Evolutionary conservation across 2,797 vertebrate species (phyloP).

Genomic region (Mionectes olivaceus): DNA sequence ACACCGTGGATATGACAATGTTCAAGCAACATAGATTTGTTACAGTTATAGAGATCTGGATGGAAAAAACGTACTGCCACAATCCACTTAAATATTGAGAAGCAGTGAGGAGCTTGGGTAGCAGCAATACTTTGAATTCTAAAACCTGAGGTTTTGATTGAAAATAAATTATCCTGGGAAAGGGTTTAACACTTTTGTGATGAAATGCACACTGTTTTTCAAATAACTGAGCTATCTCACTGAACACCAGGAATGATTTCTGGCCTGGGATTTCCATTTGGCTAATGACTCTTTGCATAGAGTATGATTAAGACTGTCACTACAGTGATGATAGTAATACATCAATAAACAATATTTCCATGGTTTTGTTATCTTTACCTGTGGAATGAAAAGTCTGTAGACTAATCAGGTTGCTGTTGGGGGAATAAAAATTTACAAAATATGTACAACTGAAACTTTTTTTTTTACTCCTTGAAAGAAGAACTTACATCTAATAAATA

Average conservation of each 20-base stretch:
- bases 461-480: not conserved
- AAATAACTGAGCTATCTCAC: conserved; percentile 54
- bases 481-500: not conserved
- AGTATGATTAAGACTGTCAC: conserved; percentile 74
- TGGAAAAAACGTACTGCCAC: not conserved
- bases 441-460: not conserved
- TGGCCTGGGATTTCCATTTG: conserved; percentile 71
- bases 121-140: not conserved
- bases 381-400: conserved; percentile 33
- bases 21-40: not conserved
- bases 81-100: not conserved
- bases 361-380: conserved; percentile 26
- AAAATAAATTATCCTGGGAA: conserved; percentile 63
- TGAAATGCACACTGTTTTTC: conserved; percentile 63
- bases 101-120: not conserved
- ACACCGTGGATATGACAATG: not conserved
- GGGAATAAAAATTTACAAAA: conserved; percentile 41
- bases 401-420: not conserved
- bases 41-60: not conserved
- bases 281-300: conserved; percentile 67
- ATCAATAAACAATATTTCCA: conserved; percentile 68
- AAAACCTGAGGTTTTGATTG: not conserved
- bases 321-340: conserved; percentile 55
- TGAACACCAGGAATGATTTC: conserved; percentile 62
- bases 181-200: conserved; percentile 41